These are phyloP conservation scores for Bombus terrestris DNA, from an alignment of 1,140 invertebrate species.

Conservation along the genomic window DNA sequence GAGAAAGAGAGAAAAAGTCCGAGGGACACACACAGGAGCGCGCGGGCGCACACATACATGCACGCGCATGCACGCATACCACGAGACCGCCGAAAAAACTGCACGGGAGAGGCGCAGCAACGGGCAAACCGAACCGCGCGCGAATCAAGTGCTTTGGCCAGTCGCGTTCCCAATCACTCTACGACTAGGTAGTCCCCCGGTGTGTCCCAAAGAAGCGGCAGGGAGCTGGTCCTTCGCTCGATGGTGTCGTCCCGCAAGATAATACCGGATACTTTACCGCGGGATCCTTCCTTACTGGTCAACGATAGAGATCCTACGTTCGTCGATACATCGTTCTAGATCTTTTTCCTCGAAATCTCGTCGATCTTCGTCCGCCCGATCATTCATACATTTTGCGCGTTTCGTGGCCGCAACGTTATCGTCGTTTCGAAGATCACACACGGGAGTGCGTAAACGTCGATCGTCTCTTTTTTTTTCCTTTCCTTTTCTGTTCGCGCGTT, in stretches of 20 bases:
- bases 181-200: slow-evolving; percentile 83
- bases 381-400: background rate
- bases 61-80: slow-evolving; percentile 70
- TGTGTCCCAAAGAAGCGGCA: slow-evolving; percentile 76
- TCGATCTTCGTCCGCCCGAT: slow-evolving; percentile 23
- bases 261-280: slow-evolving; percentile 65
- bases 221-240: slow-evolving; percentile 70
- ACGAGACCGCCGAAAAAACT: slow-evolving; percentile 80
- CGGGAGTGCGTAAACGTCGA: slow-evolving; percentile 35
- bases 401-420: background rate
- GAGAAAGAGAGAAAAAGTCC: slow-evolving; percentile 65
- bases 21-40: slow-evolving; percentile 56
- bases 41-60: slow-evolving; percentile 66
- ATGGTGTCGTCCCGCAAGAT: slow-evolving; percentile 64
- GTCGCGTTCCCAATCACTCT: slow-evolving; percentile 83
- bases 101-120: slow-evolving; percentile 83
- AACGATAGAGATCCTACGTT: slow-evolving; percentile 41
- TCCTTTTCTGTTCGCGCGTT: background rate
- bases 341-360: slow-evolving; percentile 23
- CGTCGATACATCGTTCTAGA: slow-evolving; percentile 34
- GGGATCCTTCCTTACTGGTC: slow-evolving; percentile 42
- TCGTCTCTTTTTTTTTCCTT: background rate
- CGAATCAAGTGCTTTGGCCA: slow-evolving; percentile 83
- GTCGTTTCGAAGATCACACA: slow-evolving; percentile 4
- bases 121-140: slow-evolving; percentile 81